Base-by-base conservation (phyloP, 1,140 invertebrate genomes). In the Globodera rostochiensis region DNA sequence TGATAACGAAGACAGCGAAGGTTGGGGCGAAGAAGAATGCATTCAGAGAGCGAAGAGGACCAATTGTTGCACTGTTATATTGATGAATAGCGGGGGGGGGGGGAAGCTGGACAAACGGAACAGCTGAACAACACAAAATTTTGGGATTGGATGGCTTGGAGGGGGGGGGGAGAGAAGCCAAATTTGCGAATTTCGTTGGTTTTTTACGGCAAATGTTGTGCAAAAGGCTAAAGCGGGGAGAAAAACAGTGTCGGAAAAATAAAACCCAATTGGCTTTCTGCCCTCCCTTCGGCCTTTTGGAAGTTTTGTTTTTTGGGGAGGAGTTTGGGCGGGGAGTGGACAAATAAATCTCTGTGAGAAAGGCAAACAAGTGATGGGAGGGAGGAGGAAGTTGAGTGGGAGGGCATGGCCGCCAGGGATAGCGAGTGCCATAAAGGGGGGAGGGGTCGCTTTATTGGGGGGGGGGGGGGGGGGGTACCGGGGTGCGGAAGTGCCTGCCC, bases 331-430 rank as follows among this genome's bases (percentile, higher is more conserved):
- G 11, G 11, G 57, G 57, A 64, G 57, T 64, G 57, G 57, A 64
- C 57, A 64, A 64, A 64, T 64, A 64, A 64, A 64, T 64, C 57
- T 64, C 57, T 64, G 57, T 64, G 57, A 64, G 57, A 60, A 60
- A 60, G 15, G 57, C 57, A 60, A 60, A 60, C 57, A 60, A 60
- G 5, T 60, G 57, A 19, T 11, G 50, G 50, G 50, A 50, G 50
- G 57, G 57, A 60, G 13, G 11, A 15, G 57, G 15, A 60, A 60
- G 57, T 60, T 60, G 57, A 60, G 57, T 60, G 57, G 57, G 57
- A 60, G 57, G 57, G 25, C 11, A 50, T 50, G 11, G 50, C 50
- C 50, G 25, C 25, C 25, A 36, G 25, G 25, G 25, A 36, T 2
- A 36, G 25, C 25, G 25, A 36, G 25, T 36, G 25, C 25, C 25